phyloP scores from a whole-genome alignment of 2,888 invertebrate species.

The Allophyes oxyacanthae region DNA sequence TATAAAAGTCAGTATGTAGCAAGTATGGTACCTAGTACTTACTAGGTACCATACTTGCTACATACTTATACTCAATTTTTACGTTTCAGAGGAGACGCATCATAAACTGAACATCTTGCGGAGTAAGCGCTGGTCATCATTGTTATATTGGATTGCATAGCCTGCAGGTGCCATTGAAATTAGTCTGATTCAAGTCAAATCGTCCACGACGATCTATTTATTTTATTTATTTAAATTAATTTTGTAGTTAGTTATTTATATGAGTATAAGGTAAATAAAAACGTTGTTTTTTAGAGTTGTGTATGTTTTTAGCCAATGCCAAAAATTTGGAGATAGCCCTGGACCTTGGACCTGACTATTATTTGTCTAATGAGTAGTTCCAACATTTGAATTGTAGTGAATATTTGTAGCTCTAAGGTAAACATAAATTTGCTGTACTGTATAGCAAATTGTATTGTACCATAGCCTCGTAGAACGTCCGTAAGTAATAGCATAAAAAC shows the following conservation, averaged over 20 bases:
- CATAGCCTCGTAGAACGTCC: too few species aligned
- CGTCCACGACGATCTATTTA: constrained; percentile 61
- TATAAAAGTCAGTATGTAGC: too few species aligned
- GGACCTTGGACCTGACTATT: neutral
- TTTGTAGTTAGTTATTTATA: constrained; percentile 53
- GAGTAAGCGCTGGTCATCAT: constrained; percentile 23
- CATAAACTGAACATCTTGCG: constrained; percentile 21
- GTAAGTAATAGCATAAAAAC: too few species aligned
- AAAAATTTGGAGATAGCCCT: neutral
- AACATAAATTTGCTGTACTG: too few species aligned
- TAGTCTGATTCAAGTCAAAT: constrained; percentile 66
- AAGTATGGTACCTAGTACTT: too few species aligned
- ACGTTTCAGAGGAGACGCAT: constrained; percentile 64
- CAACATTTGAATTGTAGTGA: too few species aligned
- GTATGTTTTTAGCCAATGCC: constrained; percentile 14
- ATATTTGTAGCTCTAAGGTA: too few species aligned
- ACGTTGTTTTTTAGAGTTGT: constrained; percentile 28
- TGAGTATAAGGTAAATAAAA: constrained; percentile 51
- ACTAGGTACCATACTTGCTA: too few species aligned
- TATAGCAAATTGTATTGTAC: too few species aligned
- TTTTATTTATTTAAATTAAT: constrained; percentile 55
- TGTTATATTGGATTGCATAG: constrained; percentile 36
- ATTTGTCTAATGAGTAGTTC: neutral
- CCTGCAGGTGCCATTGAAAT: constrained; percentile 75
- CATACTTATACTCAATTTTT: too few species aligned